phyloP scores from a whole-genome alignment of 1,140 invertebrate genomes.

The Nephila pilipes region DNA sequence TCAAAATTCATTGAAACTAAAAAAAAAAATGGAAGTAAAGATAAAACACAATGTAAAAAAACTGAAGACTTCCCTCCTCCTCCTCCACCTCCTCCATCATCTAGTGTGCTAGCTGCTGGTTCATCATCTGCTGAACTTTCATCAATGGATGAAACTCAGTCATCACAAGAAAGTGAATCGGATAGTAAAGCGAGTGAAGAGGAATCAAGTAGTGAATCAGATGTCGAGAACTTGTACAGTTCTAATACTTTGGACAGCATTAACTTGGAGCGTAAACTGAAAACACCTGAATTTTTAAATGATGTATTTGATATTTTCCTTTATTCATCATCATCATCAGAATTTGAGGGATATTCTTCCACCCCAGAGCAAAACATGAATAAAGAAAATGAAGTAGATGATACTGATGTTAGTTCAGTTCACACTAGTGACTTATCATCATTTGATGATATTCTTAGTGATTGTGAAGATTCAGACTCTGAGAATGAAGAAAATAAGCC shows the following conservation, averaged over 20 bases:
- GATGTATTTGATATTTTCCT: conserved; percentile 37
- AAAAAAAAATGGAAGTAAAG: neutral
- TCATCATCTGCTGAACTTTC: conserved; percentile 56
- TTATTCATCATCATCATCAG: conserved; percentile 60
- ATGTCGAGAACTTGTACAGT: conserved; percentile 28
- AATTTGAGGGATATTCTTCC: conserved; percentile 68
- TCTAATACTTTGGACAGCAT: neutral
- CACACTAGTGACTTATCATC: conserved; percentile 83
- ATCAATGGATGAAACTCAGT: conserved; percentile 54
- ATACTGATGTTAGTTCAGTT: conserved; percentile 82
- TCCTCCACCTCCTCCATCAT: conserved; percentile 62
- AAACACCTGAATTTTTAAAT: conserved; percentile 5
- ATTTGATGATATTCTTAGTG: conserved; percentile 81
- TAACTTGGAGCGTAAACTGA: neutral
- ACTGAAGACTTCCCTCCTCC: conserved; percentile 40
- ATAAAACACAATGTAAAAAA: conserved; percentile 12
- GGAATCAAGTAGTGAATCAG: conserved; percentile 43
- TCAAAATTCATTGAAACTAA: conserved; percentile 29
- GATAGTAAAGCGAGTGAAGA: neutral
- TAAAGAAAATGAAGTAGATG: conserved; percentile 26
- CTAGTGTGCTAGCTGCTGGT: neutral
- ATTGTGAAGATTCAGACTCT: conserved; percentile 77
- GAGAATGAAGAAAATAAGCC: conserved; percentile 64
- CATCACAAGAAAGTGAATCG: conserved; percentile 48
- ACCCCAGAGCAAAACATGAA: conserved; percentile 36